phyloP scores from a whole-genome alignment of 2,113 vertebrate genomes.

The Hassar affinis region DNA sequence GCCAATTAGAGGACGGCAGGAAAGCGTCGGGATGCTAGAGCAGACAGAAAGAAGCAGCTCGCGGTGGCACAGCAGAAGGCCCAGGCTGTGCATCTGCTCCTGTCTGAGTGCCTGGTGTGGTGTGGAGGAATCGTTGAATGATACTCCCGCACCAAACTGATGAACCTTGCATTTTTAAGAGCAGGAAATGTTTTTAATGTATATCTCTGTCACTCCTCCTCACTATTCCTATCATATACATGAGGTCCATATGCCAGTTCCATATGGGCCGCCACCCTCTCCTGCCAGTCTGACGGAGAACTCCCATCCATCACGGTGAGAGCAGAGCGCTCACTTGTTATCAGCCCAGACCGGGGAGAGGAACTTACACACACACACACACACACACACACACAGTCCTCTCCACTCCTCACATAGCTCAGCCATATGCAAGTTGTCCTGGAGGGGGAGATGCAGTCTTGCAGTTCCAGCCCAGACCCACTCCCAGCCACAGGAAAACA shows the following conservation, averaged over 20 bases:
- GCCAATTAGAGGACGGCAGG: slow-evolving; percentile 11
- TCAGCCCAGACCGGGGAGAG: slow-evolving; percentile 65
- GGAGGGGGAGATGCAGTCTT: slow-evolving; percentile 80
- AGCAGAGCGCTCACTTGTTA: slow-evolving; percentile 73
- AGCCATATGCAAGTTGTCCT: slow-evolving; percentile 71
- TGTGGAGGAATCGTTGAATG: slow-evolving; percentile 61
- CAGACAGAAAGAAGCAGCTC: slow-evolving; percentile 40
- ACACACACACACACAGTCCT: slow-evolving; percentile 15
- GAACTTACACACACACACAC: slow-evolving; percentile 29
- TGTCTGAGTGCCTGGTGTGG: slow-evolving; percentile 63
- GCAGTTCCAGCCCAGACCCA: slow-evolving; percentile 56
- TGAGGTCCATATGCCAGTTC: slow-evolving; percentile 79
- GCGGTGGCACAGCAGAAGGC: slow-evolving; percentile 49
- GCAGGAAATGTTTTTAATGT: slow-evolving; percentile 75
- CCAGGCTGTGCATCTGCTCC: slow-evolving; percentile 57
- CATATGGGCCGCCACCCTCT: slow-evolving; percentile 79
- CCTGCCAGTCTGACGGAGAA: slow-evolving; percentile 73
- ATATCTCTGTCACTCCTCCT: slow-evolving; percentile 75
- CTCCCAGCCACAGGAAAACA: slow-evolving; percentile 25
- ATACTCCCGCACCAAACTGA: slow-evolving; percentile 70
- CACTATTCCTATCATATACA: slow-evolving; percentile 70
- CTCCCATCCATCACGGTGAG: slow-evolving; percentile 75
- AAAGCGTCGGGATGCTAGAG: slow-evolving; percentile 24
- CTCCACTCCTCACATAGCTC: slow-evolving; percentile 12
- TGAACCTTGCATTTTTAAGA: slow-evolving; percentile 77